These are phyloP conservation scores for Lordiphosa stackelbergi DNA, from an alignment of 1,140 invertebrate species.

Conservation along the genomic window DNA sequence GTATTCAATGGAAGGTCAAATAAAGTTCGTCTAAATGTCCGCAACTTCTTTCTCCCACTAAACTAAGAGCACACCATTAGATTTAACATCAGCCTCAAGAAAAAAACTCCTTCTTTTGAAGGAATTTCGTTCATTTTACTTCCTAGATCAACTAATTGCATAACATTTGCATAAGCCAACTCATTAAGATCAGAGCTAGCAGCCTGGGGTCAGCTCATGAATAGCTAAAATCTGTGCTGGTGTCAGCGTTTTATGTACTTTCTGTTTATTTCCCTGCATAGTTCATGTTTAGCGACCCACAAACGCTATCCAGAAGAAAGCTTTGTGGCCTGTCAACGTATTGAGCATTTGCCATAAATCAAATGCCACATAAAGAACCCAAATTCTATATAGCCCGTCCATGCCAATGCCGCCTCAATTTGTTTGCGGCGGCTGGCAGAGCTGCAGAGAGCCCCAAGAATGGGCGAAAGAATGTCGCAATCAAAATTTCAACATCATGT, in stretches of 20 bases:
- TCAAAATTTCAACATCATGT: conserved; percentile 74
- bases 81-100: not conserved
- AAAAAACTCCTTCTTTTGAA: not conserved
- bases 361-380: conserved; percentile 37
- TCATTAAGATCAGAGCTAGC: too few species aligned
- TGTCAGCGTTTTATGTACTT: conserved; percentile 9
- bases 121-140: conserved; percentile 23
- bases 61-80: too few species aligned
- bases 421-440: conserved; percentile 21
- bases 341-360: conserved; percentile 68
- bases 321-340: conserved; percentile 62
- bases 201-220: too few species aligned
- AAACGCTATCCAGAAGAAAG: conserved; percentile 60
- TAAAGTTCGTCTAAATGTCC: too few species aligned
- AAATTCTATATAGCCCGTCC: conserved; percentile 10
- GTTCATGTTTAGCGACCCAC: conserved; percentile 1
- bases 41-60: too few species aligned
- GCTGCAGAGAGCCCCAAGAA: conserved; percentile 13
- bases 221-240: conserved; percentile 2
- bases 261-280: too few species aligned
- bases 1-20: too few species aligned
- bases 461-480: conserved; percentile 63
- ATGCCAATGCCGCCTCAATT: conserved; percentile 55
- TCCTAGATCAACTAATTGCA: conserved; percentile 38
- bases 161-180: conserved; percentile 15